phyloP scores from a whole-genome alignment of 37 sponge, comb jelly and placozoan genomes.

The Chondrilla cf. caribensis region DNA sequence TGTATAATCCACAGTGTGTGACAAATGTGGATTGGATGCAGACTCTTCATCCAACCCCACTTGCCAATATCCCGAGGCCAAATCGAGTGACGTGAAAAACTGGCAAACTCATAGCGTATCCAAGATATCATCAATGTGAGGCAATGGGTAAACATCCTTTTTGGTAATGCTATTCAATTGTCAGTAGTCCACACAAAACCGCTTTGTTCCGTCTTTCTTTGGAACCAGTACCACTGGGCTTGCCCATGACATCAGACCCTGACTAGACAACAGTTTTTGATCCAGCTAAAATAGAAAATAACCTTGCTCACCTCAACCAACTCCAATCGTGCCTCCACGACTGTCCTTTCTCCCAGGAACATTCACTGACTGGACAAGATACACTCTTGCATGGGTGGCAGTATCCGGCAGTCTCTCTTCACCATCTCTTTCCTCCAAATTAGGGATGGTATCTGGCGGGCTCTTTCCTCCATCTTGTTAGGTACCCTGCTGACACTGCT shows the following conservation, averaged over 20 bases:
- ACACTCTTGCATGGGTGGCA: background rate
- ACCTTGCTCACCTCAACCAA: background rate
- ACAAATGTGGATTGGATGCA: background rate
- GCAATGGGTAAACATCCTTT: slow-evolving; percentile 22
- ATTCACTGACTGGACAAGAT: background rate
- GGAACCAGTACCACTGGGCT: background rate
- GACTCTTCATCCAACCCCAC: slow-evolving; percentile 17
- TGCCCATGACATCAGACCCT: slow-evolving; percentile 21
- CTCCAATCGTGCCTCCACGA: background rate
- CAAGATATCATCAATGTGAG: slow-evolving; percentile 1
- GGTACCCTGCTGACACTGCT: no score
- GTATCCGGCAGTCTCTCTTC: background rate
- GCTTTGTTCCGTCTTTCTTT: background rate
- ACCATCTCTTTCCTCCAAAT: background rate
- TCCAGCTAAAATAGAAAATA: background rate
- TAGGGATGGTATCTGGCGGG: no score
- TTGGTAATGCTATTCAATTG: background rate
- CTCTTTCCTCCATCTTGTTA: no score
- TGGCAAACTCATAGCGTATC: background rate
- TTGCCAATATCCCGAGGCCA: slow-evolving; percentile 47
- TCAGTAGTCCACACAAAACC: background rate
- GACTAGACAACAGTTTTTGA: background rate
- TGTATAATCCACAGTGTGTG: background rate
- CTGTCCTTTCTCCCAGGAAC: background rate
- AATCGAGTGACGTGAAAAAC: slow-evolving; percentile 30